Conservation (phyloP, 53 echinoderm and acorn worm species). For the Stichopus horrens region DNA sequence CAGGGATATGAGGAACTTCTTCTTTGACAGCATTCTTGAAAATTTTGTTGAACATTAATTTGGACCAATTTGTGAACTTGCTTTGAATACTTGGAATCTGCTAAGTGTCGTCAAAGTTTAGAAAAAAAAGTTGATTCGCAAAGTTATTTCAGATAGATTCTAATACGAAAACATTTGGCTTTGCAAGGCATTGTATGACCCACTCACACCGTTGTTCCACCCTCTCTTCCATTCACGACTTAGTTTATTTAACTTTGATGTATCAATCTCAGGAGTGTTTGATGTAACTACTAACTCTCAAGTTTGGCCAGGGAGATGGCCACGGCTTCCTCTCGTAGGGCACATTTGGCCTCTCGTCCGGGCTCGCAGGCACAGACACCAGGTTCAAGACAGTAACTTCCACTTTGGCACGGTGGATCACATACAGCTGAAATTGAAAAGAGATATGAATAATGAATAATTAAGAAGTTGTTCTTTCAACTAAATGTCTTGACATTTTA, state of each 20-base stretch:
- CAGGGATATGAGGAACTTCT: too few species aligned
- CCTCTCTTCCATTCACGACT: neutral
- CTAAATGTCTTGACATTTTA: too few species aligned
- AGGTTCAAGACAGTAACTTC: constrained; percentile 75
- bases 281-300: constrained; percentile 23
- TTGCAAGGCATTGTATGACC: neutral
- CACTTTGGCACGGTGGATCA: constrained; percentile 70
- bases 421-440: constrained; percentile 66
- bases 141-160: too few species aligned
- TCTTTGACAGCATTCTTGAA: too few species aligned
- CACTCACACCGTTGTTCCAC: neutral
- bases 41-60: too few species aligned
- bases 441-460: too few species aligned
- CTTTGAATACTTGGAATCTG: too few species aligned
- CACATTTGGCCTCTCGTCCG: constrained; percentile 62
- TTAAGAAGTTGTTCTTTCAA: too few species aligned
- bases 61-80: too few species aligned
- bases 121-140: too few species aligned
- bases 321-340: constrained; percentile 24
- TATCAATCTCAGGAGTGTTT: neutral
- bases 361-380: constrained; percentile 77
- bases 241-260: too few species aligned
- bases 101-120: too few species aligned
- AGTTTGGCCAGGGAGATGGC: constrained; percentile 36
- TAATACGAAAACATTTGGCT: neutral